Base-by-base conservation (phyloP, 2,888 invertebrate species). In the Penaeus monodon region DNA sequence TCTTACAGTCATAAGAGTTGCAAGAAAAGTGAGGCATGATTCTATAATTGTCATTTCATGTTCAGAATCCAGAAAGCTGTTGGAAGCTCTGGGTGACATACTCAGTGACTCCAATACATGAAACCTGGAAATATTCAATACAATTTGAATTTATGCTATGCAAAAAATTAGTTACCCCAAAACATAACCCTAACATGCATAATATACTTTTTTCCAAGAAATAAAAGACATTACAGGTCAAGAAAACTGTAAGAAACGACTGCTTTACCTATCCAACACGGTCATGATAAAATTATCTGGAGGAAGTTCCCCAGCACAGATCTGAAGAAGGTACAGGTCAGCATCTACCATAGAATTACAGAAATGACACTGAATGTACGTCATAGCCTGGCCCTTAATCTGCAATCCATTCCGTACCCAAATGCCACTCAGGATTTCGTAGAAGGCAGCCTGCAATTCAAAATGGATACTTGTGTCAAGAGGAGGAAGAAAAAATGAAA, bases 351-450 rank as follows among this genome's bases (percentile, higher is more conserved):
- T 98, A 22, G 98, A 98, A 93, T 98, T 98, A 93, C 98, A 99
- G 93, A 99, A 99, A 93, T 99, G 98, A 91, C 98, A 98, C 93
- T 99, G 99, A 91, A 98, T 97, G 93, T 99, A 99, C 29, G 98
- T 98, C 98, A 98, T 98, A 65, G 98, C 98, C 93, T 99, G 99
- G n/a, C 98, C 98, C 93, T 97, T 97, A 92, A 99, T 98, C 94
- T 98, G 98, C 20, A 98, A 94, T 0, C 99, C 99, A 93, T 99
- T 99, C 90, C 99, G 95, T 83, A 98, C 97, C 99, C 99, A 99
- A 92, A 98, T 94, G 17, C 97, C 97, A 89, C 96, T 96, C 88
- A 98, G 94, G 91, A 99, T 98, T 94, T 99, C 99, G 92, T 98
- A 97, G 93, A 98, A 97, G 24, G 97, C 96, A 89, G 97, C 97